Percentiles rank a stretch among this genome's conserved stretches.
Evolutionary conservation across 2,113 vertebrate genomes (phyloP).

Genomic region (Eublepharis macularius): DNA sequence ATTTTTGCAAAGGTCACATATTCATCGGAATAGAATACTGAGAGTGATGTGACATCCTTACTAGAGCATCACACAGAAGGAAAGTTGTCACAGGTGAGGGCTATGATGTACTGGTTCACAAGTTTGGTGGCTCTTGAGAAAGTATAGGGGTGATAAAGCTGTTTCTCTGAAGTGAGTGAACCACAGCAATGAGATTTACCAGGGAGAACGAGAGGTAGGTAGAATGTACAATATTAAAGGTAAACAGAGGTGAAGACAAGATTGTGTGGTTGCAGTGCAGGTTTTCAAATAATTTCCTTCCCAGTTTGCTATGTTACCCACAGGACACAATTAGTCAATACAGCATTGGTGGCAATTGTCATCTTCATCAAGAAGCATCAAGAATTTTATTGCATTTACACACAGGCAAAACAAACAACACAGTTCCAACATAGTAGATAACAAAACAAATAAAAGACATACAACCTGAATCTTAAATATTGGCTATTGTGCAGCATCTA

Average conservation of each 20-base stretch:
- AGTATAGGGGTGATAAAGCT: neutral
- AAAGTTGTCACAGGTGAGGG: neutral
- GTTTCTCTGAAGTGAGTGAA: neutral
- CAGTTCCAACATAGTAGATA: no score
- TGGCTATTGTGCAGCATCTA: no score
- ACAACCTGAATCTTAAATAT: no score
- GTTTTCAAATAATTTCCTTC: neutral
- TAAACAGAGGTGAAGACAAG: neutral
- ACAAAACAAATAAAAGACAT: no score
- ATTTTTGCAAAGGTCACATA: neutral
- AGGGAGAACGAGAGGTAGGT: neutral
- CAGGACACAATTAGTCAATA: constrained; percentile 54
- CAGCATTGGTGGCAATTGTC: constrained; percentile 57
- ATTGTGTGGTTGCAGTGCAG: neutral
- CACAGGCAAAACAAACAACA: no score
- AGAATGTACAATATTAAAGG: neutral
- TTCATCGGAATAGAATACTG: neutral
- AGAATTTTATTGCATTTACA: no score
- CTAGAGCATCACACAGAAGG: no score
- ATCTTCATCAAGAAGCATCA: neutral
- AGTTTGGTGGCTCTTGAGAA: neutral
- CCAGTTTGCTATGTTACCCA: neutral
- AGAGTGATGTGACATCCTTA: no score
- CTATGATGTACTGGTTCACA: neutral
- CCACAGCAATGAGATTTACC: neutral